These are phyloP conservation scores for Drosophila anomalata DNA, from an alignment of 2,888 invertebrate genomes.

Conservation along the genomic window DNA sequence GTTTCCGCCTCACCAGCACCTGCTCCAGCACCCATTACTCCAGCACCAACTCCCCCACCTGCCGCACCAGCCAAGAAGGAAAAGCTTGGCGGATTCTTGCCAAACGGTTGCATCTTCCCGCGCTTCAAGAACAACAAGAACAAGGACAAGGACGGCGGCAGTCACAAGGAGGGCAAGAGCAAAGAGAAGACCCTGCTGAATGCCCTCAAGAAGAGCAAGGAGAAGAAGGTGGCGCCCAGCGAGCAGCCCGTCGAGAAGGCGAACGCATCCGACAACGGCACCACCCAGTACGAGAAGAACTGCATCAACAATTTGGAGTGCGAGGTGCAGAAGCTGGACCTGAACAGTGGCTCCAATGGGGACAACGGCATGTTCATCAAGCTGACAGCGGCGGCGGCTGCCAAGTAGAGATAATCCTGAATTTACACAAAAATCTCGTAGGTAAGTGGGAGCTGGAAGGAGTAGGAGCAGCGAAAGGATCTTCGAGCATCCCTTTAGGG, in stretches of 20 bases:
- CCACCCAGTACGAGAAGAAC: constrained; percentile 81
- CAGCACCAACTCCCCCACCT: constrained; percentile 47
- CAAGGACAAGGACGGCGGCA: constrained; percentile 81
- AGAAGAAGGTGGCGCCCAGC: constrained; percentile 79
- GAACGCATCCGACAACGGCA: constrained; percentile 55
- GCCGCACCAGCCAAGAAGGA: constrained; percentile 81
- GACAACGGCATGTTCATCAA: constrained; percentile 82
- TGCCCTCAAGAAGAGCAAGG: constrained; percentile 83
- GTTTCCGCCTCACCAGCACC: constrained; percentile 36
- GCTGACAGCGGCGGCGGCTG: constrained; percentile 72
- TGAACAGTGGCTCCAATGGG: constrained; percentile 76
- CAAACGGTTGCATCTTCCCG: constrained; percentile 84
- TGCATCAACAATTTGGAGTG: constrained; percentile 82
- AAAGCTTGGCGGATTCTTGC: constrained; percentile 83
- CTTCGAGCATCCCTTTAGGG: constrained; percentile 30
- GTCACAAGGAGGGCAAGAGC: constrained; percentile 77
- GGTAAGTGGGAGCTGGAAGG: constrained; percentile 45
- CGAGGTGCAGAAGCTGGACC: constrained; percentile 82
- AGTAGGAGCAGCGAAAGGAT: constrained; percentile 5
- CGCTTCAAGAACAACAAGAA: constrained; percentile 83
- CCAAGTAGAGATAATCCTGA: constrained; percentile 51
- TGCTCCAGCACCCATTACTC: constrained; percentile 53
- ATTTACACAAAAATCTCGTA: constrained; percentile 44
- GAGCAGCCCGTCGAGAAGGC: constrained; percentile 58
- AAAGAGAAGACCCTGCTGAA: constrained; percentile 82